Percentiles rank a stretch among this genome's conserved stretches.
phyloP scores from a whole-genome alignment of 1,140 invertebrate species.

The Panonychus citri region DNA sequence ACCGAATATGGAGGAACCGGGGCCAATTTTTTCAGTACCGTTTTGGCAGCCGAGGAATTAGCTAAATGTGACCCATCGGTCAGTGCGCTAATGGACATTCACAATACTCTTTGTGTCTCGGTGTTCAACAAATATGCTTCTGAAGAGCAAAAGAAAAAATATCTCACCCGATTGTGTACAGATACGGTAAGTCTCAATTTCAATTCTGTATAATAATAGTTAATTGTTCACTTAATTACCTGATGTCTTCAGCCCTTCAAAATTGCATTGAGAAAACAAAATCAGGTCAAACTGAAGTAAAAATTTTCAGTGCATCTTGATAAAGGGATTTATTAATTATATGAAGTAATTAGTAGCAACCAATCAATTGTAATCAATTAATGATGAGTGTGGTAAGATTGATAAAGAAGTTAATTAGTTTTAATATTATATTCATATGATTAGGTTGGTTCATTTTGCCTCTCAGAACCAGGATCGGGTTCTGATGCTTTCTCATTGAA shows the following conservation, averaged over 20 bases:
- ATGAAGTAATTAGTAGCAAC: no score
- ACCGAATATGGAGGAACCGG: conserved; percentile 62
- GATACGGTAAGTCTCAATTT: conserved; percentile 24
- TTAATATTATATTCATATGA: neutral
- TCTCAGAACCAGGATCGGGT: conserved; percentile 57
- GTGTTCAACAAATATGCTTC: conserved; percentile 29
- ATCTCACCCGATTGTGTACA: conserved; percentile 29
- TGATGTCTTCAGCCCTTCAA: no score
- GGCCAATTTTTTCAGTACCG: conserved; percentile 62
- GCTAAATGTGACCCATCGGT: conserved; percentile 75
- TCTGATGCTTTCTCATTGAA: conserved; percentile 31
- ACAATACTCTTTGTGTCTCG: conserved; percentile 76
- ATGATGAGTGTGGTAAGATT: no score
- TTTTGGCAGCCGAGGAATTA: conserved; percentile 73
- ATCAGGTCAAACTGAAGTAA: no score
- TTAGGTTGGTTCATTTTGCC: conserved; percentile 63
- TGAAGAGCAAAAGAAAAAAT: conserved; percentile 35
- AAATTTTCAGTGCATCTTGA: no score
- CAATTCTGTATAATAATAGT: no score
- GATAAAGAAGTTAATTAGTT: no score
- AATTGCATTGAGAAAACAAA: no score
- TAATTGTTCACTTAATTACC: no score
- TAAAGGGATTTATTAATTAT: no score
- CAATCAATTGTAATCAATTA: no score
- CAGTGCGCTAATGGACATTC: conserved; percentile 65